Conservation (phyloP, 1,140 invertebrate genomes). For the Diplogasteroides magnus region DNA sequence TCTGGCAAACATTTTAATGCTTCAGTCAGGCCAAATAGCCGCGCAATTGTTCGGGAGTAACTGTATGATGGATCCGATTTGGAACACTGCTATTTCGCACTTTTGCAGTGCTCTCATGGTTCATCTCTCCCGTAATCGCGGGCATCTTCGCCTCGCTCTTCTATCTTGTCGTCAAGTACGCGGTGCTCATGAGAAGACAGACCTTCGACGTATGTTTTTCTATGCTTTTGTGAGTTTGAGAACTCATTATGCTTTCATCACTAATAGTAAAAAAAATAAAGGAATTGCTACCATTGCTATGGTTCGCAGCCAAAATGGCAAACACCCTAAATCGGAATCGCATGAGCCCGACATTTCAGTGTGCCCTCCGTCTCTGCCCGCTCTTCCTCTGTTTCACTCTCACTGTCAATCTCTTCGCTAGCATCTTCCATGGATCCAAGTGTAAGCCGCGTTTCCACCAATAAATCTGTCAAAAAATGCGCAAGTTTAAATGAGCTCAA, state of each 20-base stretch:
- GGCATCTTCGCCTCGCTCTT: slow-evolving; percentile 19
- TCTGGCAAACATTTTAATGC: too few relatives aligned
- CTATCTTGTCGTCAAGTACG: slow-evolving; percentile 25
- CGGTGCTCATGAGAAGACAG: slow-evolving; percentile 24
- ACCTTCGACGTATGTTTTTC: slow-evolving; percentile 12
- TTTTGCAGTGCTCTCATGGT: slow-evolving; percentile 30
- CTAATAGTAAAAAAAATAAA: background rate
- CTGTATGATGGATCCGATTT: too few relatives aligned
- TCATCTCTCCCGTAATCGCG: slow-evolving; percentile 31
- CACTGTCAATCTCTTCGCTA: slow-evolving; percentile 28
- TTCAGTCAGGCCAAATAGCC: too few relatives aligned
- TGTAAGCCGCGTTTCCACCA: slow-evolving; percentile 13
- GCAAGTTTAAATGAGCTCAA: too few relatives aligned
- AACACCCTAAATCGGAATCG: too few relatives aligned
- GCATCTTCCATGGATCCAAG: slow-evolving; percentile 30
- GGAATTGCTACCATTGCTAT: too few relatives aligned
- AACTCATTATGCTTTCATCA: background rate
- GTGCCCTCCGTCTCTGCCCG: slow-evolving; percentile 6
- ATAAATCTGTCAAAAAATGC: too few relatives aligned
- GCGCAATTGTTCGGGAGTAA: too few relatives aligned
- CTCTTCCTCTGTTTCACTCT: slow-evolving; percentile 29
- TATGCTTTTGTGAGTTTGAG: background rate
- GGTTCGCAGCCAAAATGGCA: too few relatives aligned
- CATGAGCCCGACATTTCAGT: too few relatives aligned
- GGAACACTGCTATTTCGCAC: too few relatives aligned